These are phyloP conservation scores for Cheilosia scutellata DNA, from an alignment of 2,888 invertebrate genomes.

Conservation along the genomic window DNA sequence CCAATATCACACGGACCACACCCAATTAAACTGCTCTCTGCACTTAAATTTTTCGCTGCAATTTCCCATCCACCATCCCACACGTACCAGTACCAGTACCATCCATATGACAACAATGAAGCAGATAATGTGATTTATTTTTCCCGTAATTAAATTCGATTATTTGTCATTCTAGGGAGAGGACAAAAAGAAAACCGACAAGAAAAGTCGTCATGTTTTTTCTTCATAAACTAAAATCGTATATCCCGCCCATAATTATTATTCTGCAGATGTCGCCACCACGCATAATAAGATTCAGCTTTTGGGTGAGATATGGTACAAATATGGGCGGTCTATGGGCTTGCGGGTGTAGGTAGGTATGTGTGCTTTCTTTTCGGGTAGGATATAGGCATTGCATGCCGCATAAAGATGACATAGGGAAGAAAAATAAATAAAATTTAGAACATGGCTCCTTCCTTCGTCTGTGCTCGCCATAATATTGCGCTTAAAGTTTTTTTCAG, in stretches of 20 bases:
- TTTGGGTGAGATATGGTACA: slow-evolving; percentile 17
- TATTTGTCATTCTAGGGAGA: slow-evolving; percentile 49
- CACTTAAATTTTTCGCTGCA: too few species aligned
- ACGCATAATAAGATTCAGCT: slow-evolving; percentile 71
- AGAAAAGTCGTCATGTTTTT: slow-evolving; percentile 32
- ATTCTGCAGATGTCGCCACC: slow-evolving; percentile 73
- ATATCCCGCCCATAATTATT: slow-evolving; percentile 70
- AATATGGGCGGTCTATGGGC: background rate
- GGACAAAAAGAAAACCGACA: slow-evolving; percentile 4
- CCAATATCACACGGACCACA: too few species aligned
- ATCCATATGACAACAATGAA: slow-evolving; percentile 33
- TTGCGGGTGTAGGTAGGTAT: slow-evolving; percentile 20
- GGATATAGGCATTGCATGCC: background rate
- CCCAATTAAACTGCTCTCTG: too few species aligned
- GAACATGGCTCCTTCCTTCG: slow-evolving; percentile 59
- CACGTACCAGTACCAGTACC: too few species aligned
- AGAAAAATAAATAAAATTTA: slow-evolving; percentile 66
- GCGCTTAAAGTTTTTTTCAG: slow-evolving; percentile 43
- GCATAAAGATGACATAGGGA: slow-evolving; percentile 50
- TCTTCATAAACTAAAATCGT: slow-evolving; percentile 49
- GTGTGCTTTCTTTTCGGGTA: background rate
- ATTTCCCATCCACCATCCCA: too few species aligned
- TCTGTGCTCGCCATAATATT: slow-evolving; percentile 32
- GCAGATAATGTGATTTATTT: slow-evolving; percentile 62
- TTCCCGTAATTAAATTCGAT: slow-evolving; percentile 70